Conservation (phyloP, 2,888 invertebrate species). For the Dryadula phaetusa region DNA sequence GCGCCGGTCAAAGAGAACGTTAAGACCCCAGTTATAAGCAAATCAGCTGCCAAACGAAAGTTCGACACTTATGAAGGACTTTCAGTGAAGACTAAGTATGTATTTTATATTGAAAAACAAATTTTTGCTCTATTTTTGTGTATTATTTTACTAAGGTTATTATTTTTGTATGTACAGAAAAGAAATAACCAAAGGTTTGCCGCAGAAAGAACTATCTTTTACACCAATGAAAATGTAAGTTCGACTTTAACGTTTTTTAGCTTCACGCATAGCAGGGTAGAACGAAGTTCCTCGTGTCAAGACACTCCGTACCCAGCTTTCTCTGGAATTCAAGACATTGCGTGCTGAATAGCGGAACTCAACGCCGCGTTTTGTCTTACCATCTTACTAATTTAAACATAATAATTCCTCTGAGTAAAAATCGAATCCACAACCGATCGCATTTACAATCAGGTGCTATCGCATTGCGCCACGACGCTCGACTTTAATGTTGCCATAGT, state of each 20-base stretch:
- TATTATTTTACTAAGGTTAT: background rate
- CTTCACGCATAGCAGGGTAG: too few relatives aligned
- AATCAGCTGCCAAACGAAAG: conserved; percentile 87
- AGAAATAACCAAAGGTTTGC: conserved; percentile 85
- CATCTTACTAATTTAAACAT: too few relatives aligned
- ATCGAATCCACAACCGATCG: too few relatives aligned
- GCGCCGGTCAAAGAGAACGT: conserved; percentile 70
- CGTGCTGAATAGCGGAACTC: too few relatives aligned
- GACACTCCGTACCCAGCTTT: too few relatives aligned
- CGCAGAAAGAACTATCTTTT: conserved; percentile 85
- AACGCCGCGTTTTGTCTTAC: too few relatives aligned
- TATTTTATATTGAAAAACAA: conserved; percentile 11
- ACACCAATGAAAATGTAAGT: conserved; percentile 86
- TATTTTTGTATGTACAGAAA: conserved; percentile 71
- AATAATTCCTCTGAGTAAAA: too few relatives aligned
- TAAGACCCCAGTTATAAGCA: conserved; percentile 85
- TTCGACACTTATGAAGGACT: conserved; percentile 83
- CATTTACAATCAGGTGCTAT: too few relatives aligned
- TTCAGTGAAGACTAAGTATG: conserved; percentile 88
- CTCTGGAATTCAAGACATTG: too few relatives aligned
- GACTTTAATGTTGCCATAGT: background rate
- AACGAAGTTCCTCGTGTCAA: too few relatives aligned
- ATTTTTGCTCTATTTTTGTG: background rate
- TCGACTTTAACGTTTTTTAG: background rate
- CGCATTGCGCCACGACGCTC: too few relatives aligned